Conservation (phyloP, 2,113 vertebrate genomes). For the Podocnemis expansa region DNA sequence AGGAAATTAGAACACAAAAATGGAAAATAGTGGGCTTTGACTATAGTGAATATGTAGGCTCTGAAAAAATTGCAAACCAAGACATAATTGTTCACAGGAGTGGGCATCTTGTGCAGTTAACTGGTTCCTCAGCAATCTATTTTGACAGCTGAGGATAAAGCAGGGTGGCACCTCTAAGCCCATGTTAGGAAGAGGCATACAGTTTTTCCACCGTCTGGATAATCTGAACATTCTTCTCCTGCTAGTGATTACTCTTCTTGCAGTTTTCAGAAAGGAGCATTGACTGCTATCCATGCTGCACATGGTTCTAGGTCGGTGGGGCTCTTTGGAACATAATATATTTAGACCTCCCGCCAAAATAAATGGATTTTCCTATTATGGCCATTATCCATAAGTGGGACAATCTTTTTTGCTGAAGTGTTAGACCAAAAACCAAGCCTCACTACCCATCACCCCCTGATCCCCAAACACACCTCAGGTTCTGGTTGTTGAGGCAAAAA, state of each 20-base stretch:
- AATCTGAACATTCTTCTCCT: not conserved
- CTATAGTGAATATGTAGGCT: not conserved
- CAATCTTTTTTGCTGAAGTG: rapidly evolving
- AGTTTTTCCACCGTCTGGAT: not conserved
- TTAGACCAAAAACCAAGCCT: not conserved
- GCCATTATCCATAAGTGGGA: rapidly evolving
- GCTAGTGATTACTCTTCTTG: not conserved
- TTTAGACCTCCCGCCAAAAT: not conserved
- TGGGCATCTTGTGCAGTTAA: not conserved
- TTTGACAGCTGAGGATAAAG: not conserved
- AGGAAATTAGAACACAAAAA: not conserved
- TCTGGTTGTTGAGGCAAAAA: not conserved
- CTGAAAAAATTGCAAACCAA: not conserved
- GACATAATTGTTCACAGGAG: not conserved
- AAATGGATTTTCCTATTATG: not conserved
- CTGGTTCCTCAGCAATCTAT: not conserved
- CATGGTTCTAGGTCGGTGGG: not conserved
- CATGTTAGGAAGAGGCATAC: not conserved
- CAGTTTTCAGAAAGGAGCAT: not conserved
- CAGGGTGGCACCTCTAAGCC: not conserved
- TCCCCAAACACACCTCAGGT: no score
- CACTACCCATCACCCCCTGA: not conserved
- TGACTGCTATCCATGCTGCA: not conserved
- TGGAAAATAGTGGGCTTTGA: not conserved
- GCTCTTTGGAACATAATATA: not conserved